Evolutionary conservation across 2,888 invertebrate species (phyloP), one percentile per base, ranked within the genome.

Genomic region (Drosophila incognita): DNA sequence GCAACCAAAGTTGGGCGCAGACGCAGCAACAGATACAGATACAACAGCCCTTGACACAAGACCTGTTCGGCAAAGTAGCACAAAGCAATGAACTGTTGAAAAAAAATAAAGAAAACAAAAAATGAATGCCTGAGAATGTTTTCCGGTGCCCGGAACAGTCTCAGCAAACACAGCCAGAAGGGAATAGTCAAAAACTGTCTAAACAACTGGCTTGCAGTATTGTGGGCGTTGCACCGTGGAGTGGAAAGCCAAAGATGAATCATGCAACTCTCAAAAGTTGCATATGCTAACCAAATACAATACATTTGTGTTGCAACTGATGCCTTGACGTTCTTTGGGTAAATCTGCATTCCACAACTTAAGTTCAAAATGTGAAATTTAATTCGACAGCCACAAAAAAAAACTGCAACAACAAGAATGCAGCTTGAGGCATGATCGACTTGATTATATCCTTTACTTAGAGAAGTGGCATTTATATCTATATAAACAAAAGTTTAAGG

Each of bases 61-160:
- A 88, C 89, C 67, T 62, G 89, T 86, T 83, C 42, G 48, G 58
- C 87, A 69, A 84, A 84, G 87, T 84, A 74, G 87, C 89, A 88
- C 84, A 85, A 88, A 85, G 84, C 84, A 89, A 88, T 88, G 87
- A 85, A 85, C 89, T 88, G 89, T 88, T 88, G 68, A 86, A 83
- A 80, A 75, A n/a, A 11, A 35, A 24, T 24, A 24, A 27, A 10
- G 29, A 24, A 18, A 54, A 36, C 36, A 36, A 29, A 29, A 54
- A 36, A 36, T 21, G 24, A 46, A 72, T 66, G 75, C 79, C 76
- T 88, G 89, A 86, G 89, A 86, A 88, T 81, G 83, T 85, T 81
- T 81, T 86, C 89, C 84, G 88, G 87, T 86, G 49, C 36, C 60
- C 54, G 58, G 69, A 77, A 72, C 81, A 74, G 63, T 65, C 70